Base-by-base conservation (phyloP, 1,140 invertebrate species). In the Vanessa atalanta region DNA sequence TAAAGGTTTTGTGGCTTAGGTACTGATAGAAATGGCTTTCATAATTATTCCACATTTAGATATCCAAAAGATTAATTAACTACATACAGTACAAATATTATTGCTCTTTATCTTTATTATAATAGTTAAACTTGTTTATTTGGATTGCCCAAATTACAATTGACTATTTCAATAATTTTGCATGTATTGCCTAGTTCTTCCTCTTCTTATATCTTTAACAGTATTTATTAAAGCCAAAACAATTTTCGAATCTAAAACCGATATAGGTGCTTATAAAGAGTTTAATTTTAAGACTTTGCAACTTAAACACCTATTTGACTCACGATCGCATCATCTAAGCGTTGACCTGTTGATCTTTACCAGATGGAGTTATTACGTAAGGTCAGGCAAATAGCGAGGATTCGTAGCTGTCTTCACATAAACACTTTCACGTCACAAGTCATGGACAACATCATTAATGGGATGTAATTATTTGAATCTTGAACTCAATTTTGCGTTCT, bases 311-410 rank as follows among this genome's bases (percentile, higher is more conserved):
- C 79, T 70, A 80, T 80, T 78, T 77, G 65, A 72, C 77, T 83
- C 83, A 83, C 83, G 81, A 85, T 75, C 75, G 66, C 75, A 75
- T 75, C 74, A 81, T 78, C 76, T 74, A 48, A 67, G 75, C 74
- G 71, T 65, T 81, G 83, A 87, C 86, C 88, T 77, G 60, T 79
- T 87, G 88, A 83, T 82, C 85, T 86, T 87, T 83, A 72, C 73
- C 69, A 80, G 78, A 88, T 85, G 82, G 83, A 84, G 84, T 77
- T 80, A 77, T 90, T 90, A 83, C 87, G 83, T 78, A 88, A 89
- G 65, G 66, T 65, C 78, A 83, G 83, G 84, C 82, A 83, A 88
- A 88, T 85, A 73, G 74, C 72, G 84, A 86, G 80, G 87, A 88
- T 90, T 84, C 82, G 79, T 79, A 68, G 70, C 69, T 64, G 48